Evolutionary conservation across 1,140 invertebrate species (phyloP).

Genomic region (Drosophila persimilis): DNA sequence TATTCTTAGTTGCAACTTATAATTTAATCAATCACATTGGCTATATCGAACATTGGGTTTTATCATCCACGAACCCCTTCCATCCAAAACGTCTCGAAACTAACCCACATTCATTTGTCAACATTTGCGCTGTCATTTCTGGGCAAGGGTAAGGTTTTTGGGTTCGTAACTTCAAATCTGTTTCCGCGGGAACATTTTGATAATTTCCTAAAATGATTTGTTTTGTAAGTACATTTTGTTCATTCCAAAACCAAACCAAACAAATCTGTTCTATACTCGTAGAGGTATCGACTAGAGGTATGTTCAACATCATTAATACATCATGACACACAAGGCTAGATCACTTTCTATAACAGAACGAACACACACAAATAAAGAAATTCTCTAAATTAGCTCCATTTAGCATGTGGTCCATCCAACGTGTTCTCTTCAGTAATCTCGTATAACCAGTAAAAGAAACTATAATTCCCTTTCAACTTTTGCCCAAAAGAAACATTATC

Average conservation of each 20-base stretch:
- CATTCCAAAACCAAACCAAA: slow-evolving; percentile 12
- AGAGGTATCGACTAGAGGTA: slow-evolving; percentile 58
- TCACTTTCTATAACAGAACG: slow-evolving; percentile 14
- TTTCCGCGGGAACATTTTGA: slow-evolving; percentile 18
- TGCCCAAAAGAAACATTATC: slow-evolving; percentile 24
- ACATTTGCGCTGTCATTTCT: slow-evolving; percentile 58
- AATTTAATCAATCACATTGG: slow-evolving; percentile 59
- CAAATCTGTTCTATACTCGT: slow-evolving; percentile 6
- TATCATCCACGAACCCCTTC: slow-evolving; percentile 36
- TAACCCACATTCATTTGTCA: slow-evolving; percentile 49
- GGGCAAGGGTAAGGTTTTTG: slow-evolving; percentile 27
- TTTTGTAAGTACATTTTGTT: slow-evolving; percentile 42
- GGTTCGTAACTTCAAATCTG: slow-evolving; percentile 14
- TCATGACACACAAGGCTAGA: slow-evolving; percentile 38
- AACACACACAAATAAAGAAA: slow-evolving; percentile 42
- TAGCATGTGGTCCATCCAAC: slow-evolving; percentile 71
- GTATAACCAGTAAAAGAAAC: background rate
- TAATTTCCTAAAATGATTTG: slow-evolving; percentile 10
- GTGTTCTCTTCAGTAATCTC: slow-evolving; percentile 34
- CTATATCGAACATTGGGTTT: slow-evolving; percentile 66
- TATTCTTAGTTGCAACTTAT: slow-evolving; percentile 36
- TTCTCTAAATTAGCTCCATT: slow-evolving; percentile 47
- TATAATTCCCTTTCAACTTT: slow-evolving; percentile 19
- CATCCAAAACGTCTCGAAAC: slow-evolving; percentile 28
- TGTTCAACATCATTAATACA: slow-evolving; percentile 38